Base-by-base conservation (phyloP, 2,888 invertebrate genomes). In the Dexiosoma caninum region DNA sequence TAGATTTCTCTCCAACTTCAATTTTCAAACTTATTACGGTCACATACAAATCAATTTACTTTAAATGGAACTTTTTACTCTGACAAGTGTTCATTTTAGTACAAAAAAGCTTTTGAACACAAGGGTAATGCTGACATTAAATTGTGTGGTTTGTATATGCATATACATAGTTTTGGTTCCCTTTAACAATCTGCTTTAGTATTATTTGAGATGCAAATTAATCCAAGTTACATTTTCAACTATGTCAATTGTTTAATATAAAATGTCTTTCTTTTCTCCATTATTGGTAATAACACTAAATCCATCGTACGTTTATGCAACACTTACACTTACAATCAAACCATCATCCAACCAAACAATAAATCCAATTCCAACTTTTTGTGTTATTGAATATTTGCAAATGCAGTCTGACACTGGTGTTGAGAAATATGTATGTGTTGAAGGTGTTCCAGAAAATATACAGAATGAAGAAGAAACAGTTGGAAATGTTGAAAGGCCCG, bases 381-480 rank as follows among this genome's bases (percentile, higher is more conserved):
- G 27, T 69, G 32, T 4, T 32, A 42, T 3, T 35, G 35, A 32
- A 60, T 30, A 35, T n/a, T n/a, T n/a, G n/a, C 10, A 32, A 1
- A 12, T 9, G 40, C 40, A 75, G 75, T 30, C 75, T 51, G 59
- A 59, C 23, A 59, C 16, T 59, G 59, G 59, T 74, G 55, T 21
- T 53, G 55, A 64, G 1, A 72, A 44, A 35, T 42, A 30, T 44
- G 19, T 32, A 53, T 16, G 72, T 55, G 42, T 32, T 74, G 57
- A 57, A 49, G 37, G 32, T 3, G 30, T 37, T 21, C 32, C 49
- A 42, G 67, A 67, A 62, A 53, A 53, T 10, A 1, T 2, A 4
- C 21, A 35, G 5, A 1, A 46, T 16, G 19, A 46, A 46, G 40
- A 74, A 9, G 49, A 30, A n/a, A 27, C 14, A 27, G 9, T 49